phyloP scores from a whole-genome alignment of 2,113 vertebrate species.

The Istiophorus platypterus region DNA sequence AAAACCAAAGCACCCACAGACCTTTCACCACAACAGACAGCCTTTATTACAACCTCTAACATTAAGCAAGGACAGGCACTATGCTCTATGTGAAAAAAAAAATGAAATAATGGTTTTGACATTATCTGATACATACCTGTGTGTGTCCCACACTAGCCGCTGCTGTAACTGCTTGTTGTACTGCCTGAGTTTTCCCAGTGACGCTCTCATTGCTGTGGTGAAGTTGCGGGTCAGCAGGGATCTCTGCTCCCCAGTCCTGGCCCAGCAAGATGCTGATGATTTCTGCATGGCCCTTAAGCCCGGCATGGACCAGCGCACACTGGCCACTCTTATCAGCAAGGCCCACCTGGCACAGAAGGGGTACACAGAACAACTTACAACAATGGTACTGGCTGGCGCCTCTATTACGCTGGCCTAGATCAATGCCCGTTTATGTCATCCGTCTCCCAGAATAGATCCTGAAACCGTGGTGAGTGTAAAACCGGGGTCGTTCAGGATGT shows the following conservation, averaged over 20 bases:
- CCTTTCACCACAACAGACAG: conserved; percentile 48
- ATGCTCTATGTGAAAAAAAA: conserved; percentile 5
- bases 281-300: conserved; percentile 89
- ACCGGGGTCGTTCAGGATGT: conserved; percentile 44
- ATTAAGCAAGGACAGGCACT: conserved; percentile 5
- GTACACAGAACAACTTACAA: conserved; percentile 57
- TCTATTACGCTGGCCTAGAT: conserved; percentile 64
- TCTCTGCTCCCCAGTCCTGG: conserved; percentile 84
- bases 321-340: conserved; percentile 94
- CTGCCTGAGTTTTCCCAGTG: conserved; percentile 75
- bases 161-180: conserved; percentile 91
- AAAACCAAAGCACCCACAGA: conserved; percentile 40
- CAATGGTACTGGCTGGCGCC: conserved; percentile 27
- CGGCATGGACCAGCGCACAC: conserved; percentile 93
- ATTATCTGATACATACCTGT: conserved; percentile 82
- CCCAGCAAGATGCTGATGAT: conserved; percentile 89
- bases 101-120: not conserved
- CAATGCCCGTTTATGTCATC: conserved; percentile 58
- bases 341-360: conserved; percentile 86
- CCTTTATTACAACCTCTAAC: conserved; percentile 43
- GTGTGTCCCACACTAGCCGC: conserved; percentile 94
- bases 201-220: conserved; percentile 63
- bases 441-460: conserved; percentile 62
- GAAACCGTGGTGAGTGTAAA: conserved; percentile 43
- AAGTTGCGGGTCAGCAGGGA: conserved; percentile 74